Conservation (phyloP, 2,113 vertebrate genomes). For the Hippolais icterina region DNA sequence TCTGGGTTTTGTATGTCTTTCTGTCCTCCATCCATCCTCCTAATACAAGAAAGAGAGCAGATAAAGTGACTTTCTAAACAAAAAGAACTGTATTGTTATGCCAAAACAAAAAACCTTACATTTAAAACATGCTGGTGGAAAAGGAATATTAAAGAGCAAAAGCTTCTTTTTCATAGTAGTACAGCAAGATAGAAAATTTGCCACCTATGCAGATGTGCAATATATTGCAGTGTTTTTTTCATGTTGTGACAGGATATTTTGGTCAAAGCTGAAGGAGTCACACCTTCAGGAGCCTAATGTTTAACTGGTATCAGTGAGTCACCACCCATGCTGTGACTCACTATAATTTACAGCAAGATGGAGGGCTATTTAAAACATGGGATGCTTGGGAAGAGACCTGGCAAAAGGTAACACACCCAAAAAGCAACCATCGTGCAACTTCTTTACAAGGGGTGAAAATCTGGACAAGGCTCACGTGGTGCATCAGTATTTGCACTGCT, state of each 20-base stretch:
- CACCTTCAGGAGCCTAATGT: slow-evolving; percentile 11
- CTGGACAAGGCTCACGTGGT: rapidly evolving
- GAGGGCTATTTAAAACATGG: background rate
- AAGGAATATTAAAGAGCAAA: background rate
- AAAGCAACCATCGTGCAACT: background rate
- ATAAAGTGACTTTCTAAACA: background rate
- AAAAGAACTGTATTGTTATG: background rate
- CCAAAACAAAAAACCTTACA: background rate
- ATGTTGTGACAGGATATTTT: background rate
- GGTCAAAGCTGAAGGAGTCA: background rate
- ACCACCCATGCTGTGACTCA: background rate
- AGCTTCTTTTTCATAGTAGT: background rate
- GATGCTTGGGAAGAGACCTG: background rate
- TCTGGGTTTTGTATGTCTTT: background rate
- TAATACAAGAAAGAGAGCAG: background rate
- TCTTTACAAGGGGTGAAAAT: background rate
- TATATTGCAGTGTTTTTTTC: background rate
- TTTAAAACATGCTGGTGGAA: background rate
- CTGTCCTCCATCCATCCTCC: background rate
- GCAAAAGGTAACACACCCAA: background rate
- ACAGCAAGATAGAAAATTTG: background rate
- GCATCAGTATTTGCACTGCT: background rate
- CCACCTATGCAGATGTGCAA: background rate
- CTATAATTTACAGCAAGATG: background rate
- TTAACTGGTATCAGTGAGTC: slow-evolving; percentile 25